Evolutionary conservation across 1,140 invertebrate species (phyloP), one percentile per base, ranked within the genome.

Genomic region (Drosophila pachea): DNA sequence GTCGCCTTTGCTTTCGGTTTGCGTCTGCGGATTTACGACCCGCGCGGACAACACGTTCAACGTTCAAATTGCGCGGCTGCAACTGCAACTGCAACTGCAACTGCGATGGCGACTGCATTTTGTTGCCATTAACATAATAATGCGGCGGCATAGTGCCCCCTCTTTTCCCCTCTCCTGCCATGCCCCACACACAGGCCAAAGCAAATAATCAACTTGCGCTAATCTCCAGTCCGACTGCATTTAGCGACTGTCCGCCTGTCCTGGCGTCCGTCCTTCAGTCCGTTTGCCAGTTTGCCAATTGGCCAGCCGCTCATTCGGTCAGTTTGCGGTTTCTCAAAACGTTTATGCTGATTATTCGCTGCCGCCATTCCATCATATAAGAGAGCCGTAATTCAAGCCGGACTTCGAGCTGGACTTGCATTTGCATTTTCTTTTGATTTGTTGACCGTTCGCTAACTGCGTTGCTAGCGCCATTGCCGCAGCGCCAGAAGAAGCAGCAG

Each of bases 11-110:
- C 43, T 68, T 68, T 35, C 48, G 38, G 55, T 35, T 53, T 40
- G 38, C 58, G 64, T 64, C 65, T 55, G 66, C 66, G 69, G 70
- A 76, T 76, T 76, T 76, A 73, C 73, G 66, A 73, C 59, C 78
- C 75, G 81, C 74, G 71, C 73, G 79, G 76, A 71, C 71, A 78
- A 75, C 74, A 83, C 78, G 77, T 83, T 77, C 54, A 68, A 63
- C 66, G 64, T 68, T 52, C 73, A 45, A 69, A 77, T 73, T 73
- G 75, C 75, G 58, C 56, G 68, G 61, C 76, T 53, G 48, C 40
- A 40, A 45, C 48, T 65, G 74, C 56, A 63, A 77, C 61, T 75
- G 63, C 58, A 72, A 60, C 56, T 61, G n/a, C n/a, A n/a, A n/a
- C n/a, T n/a, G n/a, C n/a, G n/a, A n/a, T n/a, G n/a, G 69, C 69